Evolutionary conservation across 2,888 invertebrate genomes (phyloP), one percentile per base, ranked within the genome.

Genomic region (Lacanobia oleracea): DNA sequence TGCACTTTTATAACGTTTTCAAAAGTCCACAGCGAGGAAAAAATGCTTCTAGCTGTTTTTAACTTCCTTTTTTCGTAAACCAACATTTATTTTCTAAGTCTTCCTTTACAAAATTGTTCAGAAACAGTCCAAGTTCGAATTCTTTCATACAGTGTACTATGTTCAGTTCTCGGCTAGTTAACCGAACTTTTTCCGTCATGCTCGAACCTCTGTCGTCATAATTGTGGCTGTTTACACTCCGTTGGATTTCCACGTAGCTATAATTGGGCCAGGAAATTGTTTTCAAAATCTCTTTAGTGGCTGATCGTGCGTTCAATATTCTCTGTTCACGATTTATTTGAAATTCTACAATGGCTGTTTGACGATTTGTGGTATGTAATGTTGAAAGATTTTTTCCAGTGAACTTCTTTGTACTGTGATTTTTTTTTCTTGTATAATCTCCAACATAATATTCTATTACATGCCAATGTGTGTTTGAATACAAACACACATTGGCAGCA

Each of bases 211-310:
- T 82, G 81, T 84, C 84, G 81, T 84, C 85, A 88, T 89, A 90
- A 92, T 91, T 90, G 89, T 89, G 89, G 89, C 85, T 90, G 90
- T 92, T 92, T 91, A 91, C 92, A 92, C 92, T 90, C 86, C 88
- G 89, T 80, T 90, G 89, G 84, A 88, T 90, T 81, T 89, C 88
- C 89, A 91, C 91, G 89, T 87, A 86, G 87, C 86, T 87, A 82
- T 91, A 92, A 93, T 92, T 91, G 92, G 89, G 82, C 88, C 87
- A 88, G 88, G 89, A 89, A 91, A 91, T 89, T 87, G 88, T 88
- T 87, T 80, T 77, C 80, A 69, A 77, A 87, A 87, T 89, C 85
- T 75, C 80, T 86, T 87, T 87, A 74, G 75, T 85, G 82, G 77
- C 85, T 77, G 88, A 83, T 83, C 86, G 83, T 83, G 84, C 86